These are phyloP conservation scores for Penaeus vannamei DNA, from an alignment of 1,140 invertebrate genomes.

Conservation along the genomic window DNA sequence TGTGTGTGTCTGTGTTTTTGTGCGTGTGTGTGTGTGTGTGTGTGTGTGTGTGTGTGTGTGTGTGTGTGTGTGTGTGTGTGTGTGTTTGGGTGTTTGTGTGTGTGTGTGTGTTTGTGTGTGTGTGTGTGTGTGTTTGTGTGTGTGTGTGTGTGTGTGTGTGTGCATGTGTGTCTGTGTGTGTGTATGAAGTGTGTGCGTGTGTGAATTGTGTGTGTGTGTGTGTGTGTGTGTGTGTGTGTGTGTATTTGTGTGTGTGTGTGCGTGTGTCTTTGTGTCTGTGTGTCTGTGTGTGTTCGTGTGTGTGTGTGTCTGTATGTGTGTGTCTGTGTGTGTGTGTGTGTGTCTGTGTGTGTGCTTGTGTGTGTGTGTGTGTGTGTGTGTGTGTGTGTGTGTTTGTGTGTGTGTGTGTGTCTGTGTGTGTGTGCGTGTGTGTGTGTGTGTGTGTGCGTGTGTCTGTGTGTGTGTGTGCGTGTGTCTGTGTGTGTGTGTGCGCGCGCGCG, in stretches of 20 bases:
- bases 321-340: background rate
- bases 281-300: background rate
- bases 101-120: too few relatives aligned
- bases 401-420: constrained; percentile 1
- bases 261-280: too few relatives aligned
- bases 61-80: constrained; percentile 11
- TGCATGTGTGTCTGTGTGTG: background rate
- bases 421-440: constrained; percentile 11
- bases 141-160: constrained; percentile 10
- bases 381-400: too few relatives aligned
- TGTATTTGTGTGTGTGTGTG: too few relatives aligned
- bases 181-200: background rate
- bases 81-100: too few relatives aligned
- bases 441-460: background rate
- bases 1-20: too few relatives aligned
- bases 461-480: background rate
- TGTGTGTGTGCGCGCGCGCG: background rate
- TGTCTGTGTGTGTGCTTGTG: background rate
- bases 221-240: too few relatives aligned
- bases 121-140: too few relatives aligned
- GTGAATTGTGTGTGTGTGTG: too few relatives aligned
- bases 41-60: constrained; percentile 11
- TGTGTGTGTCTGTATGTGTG: background rate
- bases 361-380: too few relatives aligned
- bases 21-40: constrained; percentile 11